These are phyloP conservation scores for Drosophila sechellia DNA, from an alignment of 1,140 invertebrate genomes.

Conservation along the genomic window DNA sequence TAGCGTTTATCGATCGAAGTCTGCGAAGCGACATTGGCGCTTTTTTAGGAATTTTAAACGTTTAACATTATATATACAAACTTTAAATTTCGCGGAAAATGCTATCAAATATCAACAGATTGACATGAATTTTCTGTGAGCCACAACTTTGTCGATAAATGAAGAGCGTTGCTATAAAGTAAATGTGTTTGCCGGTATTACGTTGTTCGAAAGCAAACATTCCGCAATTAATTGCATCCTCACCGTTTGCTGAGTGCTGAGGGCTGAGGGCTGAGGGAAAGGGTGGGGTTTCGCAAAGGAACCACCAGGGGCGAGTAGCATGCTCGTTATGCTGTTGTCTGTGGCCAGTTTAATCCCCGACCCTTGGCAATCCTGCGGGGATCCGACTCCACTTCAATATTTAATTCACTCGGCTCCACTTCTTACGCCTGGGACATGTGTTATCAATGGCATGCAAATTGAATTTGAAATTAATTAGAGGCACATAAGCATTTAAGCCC, in stretches of 20 bases:
- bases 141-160: not conserved
- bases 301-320: constrained; percentile 1
- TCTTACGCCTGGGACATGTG: constrained; percentile 9
- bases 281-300: not conserved
- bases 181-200: constrained; percentile 8
- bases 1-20: constrained; percentile 47
- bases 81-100: not conserved
- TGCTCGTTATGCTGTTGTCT: constrained; percentile 4
- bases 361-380: constrained; percentile 10
- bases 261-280: not conserved
- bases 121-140: not conserved
- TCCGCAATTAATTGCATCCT: constrained; percentile 1
- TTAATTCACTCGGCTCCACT: not conserved
- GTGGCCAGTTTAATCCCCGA: constrained; percentile 1
- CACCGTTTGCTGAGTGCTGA: not conserved
- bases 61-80: too few species aligned
- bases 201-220: constrained; percentile 12
- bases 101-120: not conserved
- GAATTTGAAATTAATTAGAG: constrained; percentile 80
- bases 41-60: not conserved
- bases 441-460: constrained; percentile 70
- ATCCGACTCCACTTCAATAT: constrained; percentile 1
- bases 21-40: constrained; percentile 4
- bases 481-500: constrained; percentile 56
- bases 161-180: not conserved